Percentiles rank a stretch among this genome's conserved stretches.
Evolutionary conservation across 1,140 invertebrate species (phyloP).

Genomic region (Microplitis mediator): DNA sequence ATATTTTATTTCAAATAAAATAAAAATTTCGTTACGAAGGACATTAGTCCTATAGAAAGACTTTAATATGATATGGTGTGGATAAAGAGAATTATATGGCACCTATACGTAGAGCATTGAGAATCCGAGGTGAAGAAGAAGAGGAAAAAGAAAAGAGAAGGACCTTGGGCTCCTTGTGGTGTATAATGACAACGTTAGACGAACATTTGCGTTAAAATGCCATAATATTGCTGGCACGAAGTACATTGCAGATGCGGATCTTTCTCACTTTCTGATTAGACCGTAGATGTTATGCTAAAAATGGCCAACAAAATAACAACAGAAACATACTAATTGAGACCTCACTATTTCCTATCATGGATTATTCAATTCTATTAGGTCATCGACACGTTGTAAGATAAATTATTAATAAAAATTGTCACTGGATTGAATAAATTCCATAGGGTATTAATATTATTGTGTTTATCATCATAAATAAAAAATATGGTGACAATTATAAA

Average conservation of each 20-base stretch:
- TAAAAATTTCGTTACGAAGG: too few species aligned
- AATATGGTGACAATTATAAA: too few species aligned
- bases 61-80: neutral
- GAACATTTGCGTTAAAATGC: conserved; percentile 15
- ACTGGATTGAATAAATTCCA: too few species aligned
- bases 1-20: neutral
- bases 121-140: neutral
- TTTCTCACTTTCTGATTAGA: neutral
- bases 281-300: neutral
- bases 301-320: neutral
- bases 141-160: conserved; percentile 14
- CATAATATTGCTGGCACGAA: conserved; percentile 28
- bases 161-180: conserved; percentile 27
- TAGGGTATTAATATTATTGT: too few species aligned
- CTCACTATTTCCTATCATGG: neutral
- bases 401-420: too few species aligned
- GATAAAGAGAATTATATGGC: neutral
- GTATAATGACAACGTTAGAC: conserved; percentile 28
- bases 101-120: too few species aligned
- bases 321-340: neutral
- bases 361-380: too few species aligned
- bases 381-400: too few species aligned
- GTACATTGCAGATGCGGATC: neutral
- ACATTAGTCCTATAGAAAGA: too few species aligned
- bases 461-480: too few species aligned